Percentiles rank a stretch among this genome's conserved stretches.
phyloP scores from a whole-genome alignment of 1,140 invertebrate genomes.

The Drosophila ananassae region DNA sequence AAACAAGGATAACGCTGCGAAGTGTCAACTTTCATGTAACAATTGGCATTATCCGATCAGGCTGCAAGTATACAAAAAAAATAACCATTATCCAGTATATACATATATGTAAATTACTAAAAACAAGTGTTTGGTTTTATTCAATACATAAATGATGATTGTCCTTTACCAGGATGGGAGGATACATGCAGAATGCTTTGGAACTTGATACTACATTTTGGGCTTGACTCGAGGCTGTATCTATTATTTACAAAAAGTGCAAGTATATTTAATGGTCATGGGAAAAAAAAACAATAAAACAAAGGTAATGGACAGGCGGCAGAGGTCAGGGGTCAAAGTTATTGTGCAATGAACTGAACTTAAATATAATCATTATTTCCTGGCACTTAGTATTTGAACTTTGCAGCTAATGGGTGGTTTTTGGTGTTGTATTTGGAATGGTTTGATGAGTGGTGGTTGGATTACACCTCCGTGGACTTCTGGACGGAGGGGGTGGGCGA shows the following conservation, averaged over 20 bases:
- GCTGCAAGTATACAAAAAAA: constrained; percentile 36
- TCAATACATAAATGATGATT: constrained; percentile 46
- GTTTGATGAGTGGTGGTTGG: neutral
- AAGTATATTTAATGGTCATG: constrained; percentile 53
- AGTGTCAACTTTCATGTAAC: constrained; percentile 79
- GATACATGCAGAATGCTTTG: constrained; percentile 35
- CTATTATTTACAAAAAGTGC: constrained; percentile 20
- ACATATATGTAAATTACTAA: constrained; percentile 29
- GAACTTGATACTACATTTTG: constrained; percentile 1
- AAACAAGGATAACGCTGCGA: constrained; percentile 42
- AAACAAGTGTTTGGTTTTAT: constrained; percentile 54
- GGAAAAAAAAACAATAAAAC: constrained; percentile 22
- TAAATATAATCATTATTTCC: constrained; percentile 58
- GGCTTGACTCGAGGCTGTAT: neutral
- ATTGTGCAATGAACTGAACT: constrained; percentile 39
- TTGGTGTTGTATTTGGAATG: constrained; percentile 30
- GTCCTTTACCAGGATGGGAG: constrained; percentile 27
- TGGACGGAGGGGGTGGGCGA: constrained; percentile 80
- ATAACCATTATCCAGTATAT: constrained; percentile 5
- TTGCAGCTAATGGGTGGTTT: constrained; percentile 54
- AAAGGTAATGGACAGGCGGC: constrained; percentile 42
- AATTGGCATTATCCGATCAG: constrained; percentile 77
- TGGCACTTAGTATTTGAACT: constrained; percentile 75
- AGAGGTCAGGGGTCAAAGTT: constrained; percentile 32
- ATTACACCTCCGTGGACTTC: constrained; percentile 83